Evolutionary conservation across 2,113 vertebrate species (phyloP).

Genomic region (Tragelaphus buxtoni): DNA sequence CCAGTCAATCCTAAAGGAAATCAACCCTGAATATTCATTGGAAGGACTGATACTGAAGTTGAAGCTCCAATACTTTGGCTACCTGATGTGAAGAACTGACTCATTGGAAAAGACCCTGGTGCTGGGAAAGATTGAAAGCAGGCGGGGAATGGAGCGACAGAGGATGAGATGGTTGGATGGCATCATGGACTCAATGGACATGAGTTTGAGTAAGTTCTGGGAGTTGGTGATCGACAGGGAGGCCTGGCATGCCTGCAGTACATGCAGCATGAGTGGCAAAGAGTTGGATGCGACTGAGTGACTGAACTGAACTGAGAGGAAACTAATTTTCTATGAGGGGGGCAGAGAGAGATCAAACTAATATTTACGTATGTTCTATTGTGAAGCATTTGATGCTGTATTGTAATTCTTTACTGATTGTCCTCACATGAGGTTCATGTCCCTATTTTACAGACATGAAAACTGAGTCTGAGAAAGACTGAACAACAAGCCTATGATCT

Average conservation of each 20-base stretch:
- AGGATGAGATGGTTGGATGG: background rate
- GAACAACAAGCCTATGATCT: rapidly evolving
- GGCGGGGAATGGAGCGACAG: background rate
- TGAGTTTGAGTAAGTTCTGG: background rate
- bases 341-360: background rate
- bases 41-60: background rate
- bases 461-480: background rate
- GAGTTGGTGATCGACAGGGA: background rate
- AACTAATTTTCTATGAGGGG: background rate
- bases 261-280: rapidly evolving
- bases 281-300: rapidly evolving
- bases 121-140: background rate
- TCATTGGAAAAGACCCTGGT: background rate
- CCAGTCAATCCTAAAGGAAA: background rate
- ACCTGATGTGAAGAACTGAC: background rate
- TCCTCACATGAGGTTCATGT: background rate
- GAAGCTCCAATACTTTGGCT: background rate
- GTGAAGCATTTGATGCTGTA: background rate
- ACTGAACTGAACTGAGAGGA: background rate
- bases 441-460: background rate
- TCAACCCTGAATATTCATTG: background rate
- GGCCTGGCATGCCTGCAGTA: background rate
- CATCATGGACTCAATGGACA: background rate
- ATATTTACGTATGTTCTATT: too few relatives aligned
- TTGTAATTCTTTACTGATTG: background rate